Base-by-base conservation (phyloP, 1,140 invertebrate genomes). In the Micrasema longulum region DNA sequence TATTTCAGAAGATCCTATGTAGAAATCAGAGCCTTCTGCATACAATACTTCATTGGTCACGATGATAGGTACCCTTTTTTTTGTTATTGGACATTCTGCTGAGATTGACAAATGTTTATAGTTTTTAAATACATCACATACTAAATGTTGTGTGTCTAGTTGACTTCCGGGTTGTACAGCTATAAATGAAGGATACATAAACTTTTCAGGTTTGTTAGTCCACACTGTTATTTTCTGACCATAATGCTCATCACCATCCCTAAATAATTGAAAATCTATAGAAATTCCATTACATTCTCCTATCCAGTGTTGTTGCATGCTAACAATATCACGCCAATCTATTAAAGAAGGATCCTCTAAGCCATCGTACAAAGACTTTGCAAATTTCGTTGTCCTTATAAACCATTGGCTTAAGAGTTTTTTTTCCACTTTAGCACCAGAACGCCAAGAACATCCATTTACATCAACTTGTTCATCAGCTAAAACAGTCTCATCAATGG, bases 381-480 rank as follows among this genome's bases (percentile, higher is more conserved):
- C 92, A 86, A 94, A 98, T 66, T 89, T 89, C 52, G 95, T 97
- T 0, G 96, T 97, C 82, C 90, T 91, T 64, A 99, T 90, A 81
- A 96, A 99, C 98, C 98, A 99, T 79, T 99, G 98, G 48, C 89
- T 92, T 0, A 99, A 85, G 48, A 91, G 83, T 80, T 91, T 93
- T 79, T 95, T 97, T 80, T 99, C 93, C 11, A 99, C 97, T 81
- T 91, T 90, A 6, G 95, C 97, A 1, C 98, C 98, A 14, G 98
- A 99, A 69, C 98, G 87, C 98, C 98, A 99, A 0, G 97, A 98
- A 75, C 87, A 88, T 18, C 96, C 95, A 80, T 94, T 89, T 47
- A 90, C 89, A 86, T 98, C 96, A 23, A 99, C 95, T 89, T 99
- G 98, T 83, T 99, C 98, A 86, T 99, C 93, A 14, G 98, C 98